These are phyloP conservation scores for Hystrix cristata DNA, from an alignment of 2,113 vertebrate species.

Conservation along the genomic window DNA sequence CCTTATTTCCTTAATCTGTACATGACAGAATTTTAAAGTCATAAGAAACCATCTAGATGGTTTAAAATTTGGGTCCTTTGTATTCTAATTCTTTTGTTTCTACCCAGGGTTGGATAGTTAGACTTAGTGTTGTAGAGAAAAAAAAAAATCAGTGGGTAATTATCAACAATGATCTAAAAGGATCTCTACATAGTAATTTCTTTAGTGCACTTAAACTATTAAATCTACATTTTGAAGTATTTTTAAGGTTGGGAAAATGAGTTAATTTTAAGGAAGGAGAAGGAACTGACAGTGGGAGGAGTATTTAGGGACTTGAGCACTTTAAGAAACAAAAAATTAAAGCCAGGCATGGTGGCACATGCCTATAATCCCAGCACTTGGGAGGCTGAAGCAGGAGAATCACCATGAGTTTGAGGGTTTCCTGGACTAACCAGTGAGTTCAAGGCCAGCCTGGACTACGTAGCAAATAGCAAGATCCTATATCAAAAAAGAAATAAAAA, in stretches of 20 bases:
- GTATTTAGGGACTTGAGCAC: background rate
- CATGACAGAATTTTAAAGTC: background rate
- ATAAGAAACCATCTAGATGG: background rate
- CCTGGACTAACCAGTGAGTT: no score
- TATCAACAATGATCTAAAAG: background rate
- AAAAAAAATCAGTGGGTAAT: conserved; percentile 50
- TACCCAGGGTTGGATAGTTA: background rate
- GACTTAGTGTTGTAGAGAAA: background rate
- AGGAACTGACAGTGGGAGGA: background rate
- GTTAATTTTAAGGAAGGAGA: background rate
- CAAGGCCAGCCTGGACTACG: no score
- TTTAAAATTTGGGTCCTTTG: background rate
- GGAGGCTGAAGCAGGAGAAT: background rate
- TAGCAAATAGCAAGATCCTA: no score
- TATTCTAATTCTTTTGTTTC: conserved; percentile 53
- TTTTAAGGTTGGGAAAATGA: conserved; percentile 14
- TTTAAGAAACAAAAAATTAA: conserved; percentile 27
- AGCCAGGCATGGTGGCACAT: background rate
- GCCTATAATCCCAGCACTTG: no score
- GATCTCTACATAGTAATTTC: background rate
- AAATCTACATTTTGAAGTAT: conserved; percentile 27
- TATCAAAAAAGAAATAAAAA: background rate
- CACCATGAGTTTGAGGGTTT: no score
- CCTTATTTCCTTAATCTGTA: conserved; percentile 42
- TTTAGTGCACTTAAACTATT: background rate